Base-by-base conservation (phyloP, 2,797 vertebrate genomes). In the Platyrinchus mystaceus region DNA sequence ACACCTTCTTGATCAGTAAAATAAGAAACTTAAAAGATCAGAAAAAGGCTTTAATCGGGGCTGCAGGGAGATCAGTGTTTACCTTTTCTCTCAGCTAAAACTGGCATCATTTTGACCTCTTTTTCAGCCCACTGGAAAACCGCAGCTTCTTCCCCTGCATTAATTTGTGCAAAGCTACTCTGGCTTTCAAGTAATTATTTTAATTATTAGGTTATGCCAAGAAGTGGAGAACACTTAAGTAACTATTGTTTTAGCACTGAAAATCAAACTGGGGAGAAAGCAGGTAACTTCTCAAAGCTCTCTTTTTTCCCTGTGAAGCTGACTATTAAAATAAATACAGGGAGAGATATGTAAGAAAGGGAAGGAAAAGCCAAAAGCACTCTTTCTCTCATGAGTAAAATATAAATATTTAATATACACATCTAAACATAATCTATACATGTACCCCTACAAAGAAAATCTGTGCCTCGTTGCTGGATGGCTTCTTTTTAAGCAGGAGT, bases 401-500 rank as follows among this genome's bases (percentile, higher is more conserved):
- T 59, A 87, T 64, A 84, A 95, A 96, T 93, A 95, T 89, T 95
- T 89, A 82, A 92, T 92, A 82, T 83, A 21, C 47, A 36, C 75
- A 85, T 92, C 89, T 67, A 59, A 96, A 52, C 81, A 70, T 69
- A 60, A 84, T 78, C 70, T 71, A 62, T 66, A 83, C 43, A n/a
- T 63, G 32, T 4, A 59, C 11, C 3, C 0, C 1, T 67, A 87
- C 68, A 82, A 64, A 64, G 64, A 34, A 80, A 86, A 77, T 37
- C 75, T 13, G 34, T 63, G 81, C 81, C 84, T 93, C 22, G 0
- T 27, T 49, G 26, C 75, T 78, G 75, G 56, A 26, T 86, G 81
- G 43, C 14, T 21, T n/a, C 82, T 64, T 87, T 88, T 58, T 0
- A 67, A 89, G 64, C 36, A 39, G 47, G 63, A 88, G 27, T 62